Conservation (phyloP, 2,888 invertebrate genomes). For the Tetragonisca angustula region DNA sequence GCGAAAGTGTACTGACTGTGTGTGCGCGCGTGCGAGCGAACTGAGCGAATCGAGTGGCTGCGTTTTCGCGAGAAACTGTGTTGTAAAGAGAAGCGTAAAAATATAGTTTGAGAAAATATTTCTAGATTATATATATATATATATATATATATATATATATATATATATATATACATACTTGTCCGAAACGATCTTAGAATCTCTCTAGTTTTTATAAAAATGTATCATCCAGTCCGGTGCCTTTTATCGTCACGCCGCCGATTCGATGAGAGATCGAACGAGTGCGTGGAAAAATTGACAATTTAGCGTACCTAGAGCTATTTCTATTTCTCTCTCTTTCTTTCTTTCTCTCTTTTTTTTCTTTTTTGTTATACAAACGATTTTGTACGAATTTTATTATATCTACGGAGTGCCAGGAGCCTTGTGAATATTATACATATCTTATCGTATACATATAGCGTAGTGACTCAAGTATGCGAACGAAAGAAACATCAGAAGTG, state of each 20-base stretch:
- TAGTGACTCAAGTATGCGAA: slow-evolving; percentile 49
- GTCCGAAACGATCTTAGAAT: slow-evolving; percentile 24
- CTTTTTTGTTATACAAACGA: slow-evolving; percentile 79
- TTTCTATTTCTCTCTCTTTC: slow-evolving; percentile 34
- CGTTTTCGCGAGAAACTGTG: slow-evolving; percentile 35
- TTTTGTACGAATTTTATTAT: slow-evolving; percentile 82
- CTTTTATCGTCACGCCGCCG: slow-evolving; percentile 36
- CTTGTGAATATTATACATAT: slow-evolving; percentile 83
- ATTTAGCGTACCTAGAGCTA: slow-evolving; percentile 72
- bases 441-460: slow-evolving; percentile 69
- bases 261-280: slow-evolving; percentile 20
- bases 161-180: slow-evolving; percentile 12
- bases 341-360: neutral
- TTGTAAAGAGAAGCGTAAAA: slow-evolving; percentile 51
- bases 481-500: slow-evolving; percentile 48
- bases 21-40: neutral
- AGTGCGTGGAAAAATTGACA: slow-evolving; percentile 73
- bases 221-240: slow-evolving; percentile 43
- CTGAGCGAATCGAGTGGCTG: neutral
- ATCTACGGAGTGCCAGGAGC: slow-evolving; percentile 52
- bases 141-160: too few relatives aligned
- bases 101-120: slow-evolving; percentile 2
- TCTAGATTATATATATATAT: slow-evolving; percentile 23
- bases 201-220: slow-evolving; percentile 6
- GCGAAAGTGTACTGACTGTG: slow-evolving; percentile 5